Base-by-base conservation (phyloP, 1,140 invertebrate species). In the Papilio polytes region DNA sequence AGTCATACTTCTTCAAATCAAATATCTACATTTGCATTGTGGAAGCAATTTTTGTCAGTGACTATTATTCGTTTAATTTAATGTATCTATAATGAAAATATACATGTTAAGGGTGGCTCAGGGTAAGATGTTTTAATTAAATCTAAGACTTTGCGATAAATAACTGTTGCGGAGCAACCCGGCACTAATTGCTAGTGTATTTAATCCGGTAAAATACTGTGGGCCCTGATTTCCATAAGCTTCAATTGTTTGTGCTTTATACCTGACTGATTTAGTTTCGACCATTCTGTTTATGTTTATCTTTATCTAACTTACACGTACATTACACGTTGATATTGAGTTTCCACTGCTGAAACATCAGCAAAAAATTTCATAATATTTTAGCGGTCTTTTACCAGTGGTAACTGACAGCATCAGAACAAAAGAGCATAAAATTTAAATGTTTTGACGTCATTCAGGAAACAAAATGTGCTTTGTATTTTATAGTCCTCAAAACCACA, bases 41-140 rank as follows among this genome's bases (percentile, higher is more conserved):
- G n/a, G 41, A 36, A 22, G n/a, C 31, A 41, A 9, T 9, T 36
- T 56, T 82, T 70, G 82, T 86, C 70, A 80, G 48, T 85, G 81
- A 84, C 85, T 85, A 1, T 89, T 89, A 90, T 89, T 90, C 90
- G 90, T 92, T 91, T 89, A 81, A 85, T 84, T 85, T 81, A 83
- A 77, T 88, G 88, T 66, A 12, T 88, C 82, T 85, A 86, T 86
- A 82, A 81, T 84, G 84, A 85, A 86, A 80, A 85, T 88, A 90
- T 86, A 92, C n/a, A n/a, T 56, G 88, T 90, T 87, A 82, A 74
- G 81, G 84, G 87, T 84, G 85, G 87, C 89, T 90, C 90, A 91
- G 91, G 93, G 90, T 92, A 94, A 93, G 92, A 92, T 93, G 91
- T 92, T 94, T 94, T 94, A 94, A 94, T 94, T 94, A 94, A 94